Percentiles rank a stretch among this genome's conserved stretches.
Conservation (phyloP, 2,888 invertebrate species). For the Erebia ligea region DNA sequence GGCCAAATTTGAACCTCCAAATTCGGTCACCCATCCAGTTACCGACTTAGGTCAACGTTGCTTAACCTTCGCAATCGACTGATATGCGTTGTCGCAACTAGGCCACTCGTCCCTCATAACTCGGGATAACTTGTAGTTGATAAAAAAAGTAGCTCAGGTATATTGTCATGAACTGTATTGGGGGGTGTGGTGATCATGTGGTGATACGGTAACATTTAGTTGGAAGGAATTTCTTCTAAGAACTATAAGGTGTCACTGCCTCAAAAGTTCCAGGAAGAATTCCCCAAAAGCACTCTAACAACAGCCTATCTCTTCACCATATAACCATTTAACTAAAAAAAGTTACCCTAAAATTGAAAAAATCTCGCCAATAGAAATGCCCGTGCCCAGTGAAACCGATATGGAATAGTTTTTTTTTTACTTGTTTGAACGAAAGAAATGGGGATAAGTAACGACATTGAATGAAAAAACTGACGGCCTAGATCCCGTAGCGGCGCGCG, state of each 20-base stretch:
- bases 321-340: neutral
- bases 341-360: neutral
- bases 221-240: neutral
- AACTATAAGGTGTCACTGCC: neutral
- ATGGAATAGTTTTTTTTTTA: constrained; percentile 29
- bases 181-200: too few relatives aligned
- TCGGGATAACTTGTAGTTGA: too few relatives aligned
- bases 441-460: constrained; percentile 22
- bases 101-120: too few relatives aligned
- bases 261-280: neutral
- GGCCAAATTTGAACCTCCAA: too few relatives aligned
- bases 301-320: neutral
- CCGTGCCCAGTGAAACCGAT: constrained; percentile 7
- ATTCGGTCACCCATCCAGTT: too few relatives aligned
- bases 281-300: constrained; percentile 7
- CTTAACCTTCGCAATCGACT: too few relatives aligned
- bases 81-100: too few relatives aligned
- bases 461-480: constrained; percentile 31
- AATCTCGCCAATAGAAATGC: neutral
- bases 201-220: too few relatives aligned
- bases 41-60: too few relatives aligned
- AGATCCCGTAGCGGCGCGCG: constrained; percentile 16
- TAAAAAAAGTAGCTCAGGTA: too few relatives aligned
- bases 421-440: constrained; percentile 30
- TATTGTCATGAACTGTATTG: too few relatives aligned